Conservation (phyloP, 1,140 invertebrate species). For the Harlomillsia oculata region DNA sequence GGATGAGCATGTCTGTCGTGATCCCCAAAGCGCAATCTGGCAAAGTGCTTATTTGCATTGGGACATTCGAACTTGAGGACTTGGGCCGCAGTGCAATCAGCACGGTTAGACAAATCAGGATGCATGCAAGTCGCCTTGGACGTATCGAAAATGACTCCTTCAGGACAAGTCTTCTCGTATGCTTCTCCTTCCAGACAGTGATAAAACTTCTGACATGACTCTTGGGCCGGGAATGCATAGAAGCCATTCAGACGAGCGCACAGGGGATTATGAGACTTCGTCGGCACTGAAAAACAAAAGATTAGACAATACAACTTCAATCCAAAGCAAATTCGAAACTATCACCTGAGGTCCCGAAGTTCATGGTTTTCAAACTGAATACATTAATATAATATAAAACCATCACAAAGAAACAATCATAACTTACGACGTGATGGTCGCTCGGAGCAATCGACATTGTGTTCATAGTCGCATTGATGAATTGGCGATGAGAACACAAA, state of each 20-base stretch:
- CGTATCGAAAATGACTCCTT: conserved; percentile 42
- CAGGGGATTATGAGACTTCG: conserved; percentile 34
- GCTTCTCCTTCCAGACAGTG: conserved; percentile 37
- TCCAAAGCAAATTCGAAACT: not conserved
- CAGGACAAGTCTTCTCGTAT: conserved; percentile 40
- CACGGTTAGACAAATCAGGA: conserved; percentile 30
- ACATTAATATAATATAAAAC: not conserved
- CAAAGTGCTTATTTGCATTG: conserved; percentile 35
- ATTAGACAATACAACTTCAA: not conserved
- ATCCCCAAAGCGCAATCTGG: conserved; percentile 34
- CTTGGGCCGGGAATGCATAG: conserved; percentile 37
- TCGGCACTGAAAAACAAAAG: conserved; percentile 32
- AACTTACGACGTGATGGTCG: conserved; percentile 40
- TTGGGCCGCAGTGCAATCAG: conserved; percentile 25
- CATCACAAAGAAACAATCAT: not conserved
- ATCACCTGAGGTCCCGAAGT: not conserved
- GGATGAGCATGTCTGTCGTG: conserved; percentile 38
- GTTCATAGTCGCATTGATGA: conserved; percentile 41
- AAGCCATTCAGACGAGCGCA: conserved; percentile 40
- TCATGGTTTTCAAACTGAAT: not conserved
- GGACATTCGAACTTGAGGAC: conserved; percentile 41
- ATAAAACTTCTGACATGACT: conserved; percentile 40
- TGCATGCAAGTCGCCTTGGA: conserved; percentile 38
- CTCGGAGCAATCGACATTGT: conserved; percentile 39
- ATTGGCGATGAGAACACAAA: conserved; percentile 39